A percentile compares a stretch with the other conserved stretches of the same genome.
Evolutionary conservation across 2,797 vertebrate species (phyloP).

Genomic region (Poecile montanus): DNA sequence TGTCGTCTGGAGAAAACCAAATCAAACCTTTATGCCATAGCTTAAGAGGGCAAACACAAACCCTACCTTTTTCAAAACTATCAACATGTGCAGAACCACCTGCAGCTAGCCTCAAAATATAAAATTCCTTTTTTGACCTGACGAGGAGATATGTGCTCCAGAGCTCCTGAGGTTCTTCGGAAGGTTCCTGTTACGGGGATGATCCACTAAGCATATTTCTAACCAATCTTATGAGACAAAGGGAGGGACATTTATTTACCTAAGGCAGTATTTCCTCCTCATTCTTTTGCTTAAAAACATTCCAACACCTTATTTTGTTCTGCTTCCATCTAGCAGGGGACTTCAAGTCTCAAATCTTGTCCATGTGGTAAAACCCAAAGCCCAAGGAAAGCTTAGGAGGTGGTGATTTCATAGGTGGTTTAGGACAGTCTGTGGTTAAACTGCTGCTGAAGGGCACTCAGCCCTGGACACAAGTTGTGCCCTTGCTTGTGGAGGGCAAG

Average conservation of each 20-base stretch:
- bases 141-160: background rate
- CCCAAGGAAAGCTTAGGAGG: background rate
- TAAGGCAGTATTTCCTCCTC: background rate
- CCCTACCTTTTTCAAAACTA: background rate
- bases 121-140: background rate
- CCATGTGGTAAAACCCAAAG: background rate
- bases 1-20: background rate
- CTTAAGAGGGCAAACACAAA: background rate
- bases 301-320: background rate
- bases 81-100: accelerated
- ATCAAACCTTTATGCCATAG: background rate
- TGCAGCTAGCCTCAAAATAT: background rate
- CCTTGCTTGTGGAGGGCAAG: background rate
- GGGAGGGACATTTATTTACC: background rate
- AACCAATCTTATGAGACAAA: background rate
- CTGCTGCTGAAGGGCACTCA: background rate
- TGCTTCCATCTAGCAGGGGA: background rate
- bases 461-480: background rate
- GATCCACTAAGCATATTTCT: background rate
- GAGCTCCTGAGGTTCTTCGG: background rate
- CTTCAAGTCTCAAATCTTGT: background rate
- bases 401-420: background rate
- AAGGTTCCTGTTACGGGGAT: background rate
- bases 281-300: background rate
- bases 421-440: background rate